Evolutionary conservation across 2,888 invertebrate species (phyloP), one percentile per base, ranked within the genome.

Genomic region (Orthosia incerta): DNA sequence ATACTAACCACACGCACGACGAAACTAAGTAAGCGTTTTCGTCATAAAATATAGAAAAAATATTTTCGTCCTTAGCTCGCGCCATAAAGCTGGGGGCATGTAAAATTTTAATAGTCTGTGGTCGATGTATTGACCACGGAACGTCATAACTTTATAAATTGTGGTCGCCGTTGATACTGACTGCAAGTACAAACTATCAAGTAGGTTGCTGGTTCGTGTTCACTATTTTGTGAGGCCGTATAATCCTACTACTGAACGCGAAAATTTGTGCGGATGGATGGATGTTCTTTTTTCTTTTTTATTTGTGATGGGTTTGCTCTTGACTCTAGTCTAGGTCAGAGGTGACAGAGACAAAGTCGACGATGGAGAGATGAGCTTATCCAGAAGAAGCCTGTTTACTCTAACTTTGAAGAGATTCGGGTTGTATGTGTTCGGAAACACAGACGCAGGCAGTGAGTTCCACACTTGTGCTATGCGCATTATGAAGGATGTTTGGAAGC

Each of bases 121-220:
- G 86, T 75, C 74, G 59, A 72, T 83, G 72, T 80, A 71, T 80
- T 69, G 80, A 77, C 84, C 80, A 74, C 84, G 48, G 59, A 50
- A 67, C 48, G 57, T 74, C 73, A 86, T 84, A 70, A 83, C 71
- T 85, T 76, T 69, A 60, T 74, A 74, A 80, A 86, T 64, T 77
- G 84, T 78, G 86, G 80, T 76, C 55, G 12, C 67, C 13, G 73
- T 68, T 74, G 70, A 76, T 77, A 80, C 65, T 77, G 64, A 71
- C 69, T 79, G 75, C 72, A 72, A 81, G 75, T 65, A 70, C 45
- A 45, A 60, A 60, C 20, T 45, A 45, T 39, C 39, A 39, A 39
- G 39, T 39, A 39, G 39, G 39, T 7, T 39, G 39, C 39, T 39
- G 65, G 56, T 83, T 57, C 57, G 67, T 64, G 71, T 56, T 51